Evolutionary conservation across 2,888 invertebrate species (phyloP).

Genomic region (Deilephila porcellus): DNA sequence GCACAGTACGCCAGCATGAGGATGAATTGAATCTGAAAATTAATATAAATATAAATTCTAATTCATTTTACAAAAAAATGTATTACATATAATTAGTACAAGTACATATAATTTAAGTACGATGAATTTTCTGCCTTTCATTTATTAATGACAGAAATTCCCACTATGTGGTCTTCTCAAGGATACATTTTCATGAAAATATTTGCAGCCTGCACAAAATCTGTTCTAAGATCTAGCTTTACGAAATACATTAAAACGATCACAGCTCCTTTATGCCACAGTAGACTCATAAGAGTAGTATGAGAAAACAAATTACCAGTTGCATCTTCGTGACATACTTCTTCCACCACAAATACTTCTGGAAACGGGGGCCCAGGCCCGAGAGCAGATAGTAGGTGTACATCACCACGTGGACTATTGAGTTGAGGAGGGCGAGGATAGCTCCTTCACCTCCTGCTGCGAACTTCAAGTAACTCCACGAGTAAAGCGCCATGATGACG

Average conservation of each 20-base stretch:
- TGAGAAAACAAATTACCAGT: slow-evolving; percentile 80
- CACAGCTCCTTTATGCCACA: not conserved
- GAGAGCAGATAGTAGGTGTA: slow-evolving; percentile 92
- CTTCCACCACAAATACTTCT: slow-evolving; percentile 95
- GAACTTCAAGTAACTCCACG: slow-evolving; percentile 92
- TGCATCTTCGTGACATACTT: slow-evolving; percentile 93
- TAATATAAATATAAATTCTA: slow-evolving; percentile 25
- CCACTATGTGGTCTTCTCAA: too few relatives aligned
- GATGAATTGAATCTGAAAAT: slow-evolving; percentile 86
- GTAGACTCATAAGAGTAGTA: not conserved
- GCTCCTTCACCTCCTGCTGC: slow-evolving; percentile 92
- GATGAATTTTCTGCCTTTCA: too few relatives aligned
- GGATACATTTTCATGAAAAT: too few relatives aligned
- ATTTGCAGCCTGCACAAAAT: too few relatives aligned
- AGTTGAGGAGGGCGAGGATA: slow-evolving; percentile 89
- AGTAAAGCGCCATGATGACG: slow-evolving; percentile 89
- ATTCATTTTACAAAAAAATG: too few relatives aligned
- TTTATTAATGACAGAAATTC: too few relatives aligned
- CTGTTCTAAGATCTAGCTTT: too few relatives aligned
- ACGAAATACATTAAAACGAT: too few relatives aligned
- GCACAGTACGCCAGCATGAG: slow-evolving; percentile 87
- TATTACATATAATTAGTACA: too few relatives aligned
- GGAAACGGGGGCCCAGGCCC: slow-evolving; percentile 90
- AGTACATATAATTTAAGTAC: too few relatives aligned
- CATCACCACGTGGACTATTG: slow-evolving; percentile 92